Evolutionary conservation across 2,888 invertebrate genomes (phyloP).

Genomic region (Agrilus cyanescens): DNA sequence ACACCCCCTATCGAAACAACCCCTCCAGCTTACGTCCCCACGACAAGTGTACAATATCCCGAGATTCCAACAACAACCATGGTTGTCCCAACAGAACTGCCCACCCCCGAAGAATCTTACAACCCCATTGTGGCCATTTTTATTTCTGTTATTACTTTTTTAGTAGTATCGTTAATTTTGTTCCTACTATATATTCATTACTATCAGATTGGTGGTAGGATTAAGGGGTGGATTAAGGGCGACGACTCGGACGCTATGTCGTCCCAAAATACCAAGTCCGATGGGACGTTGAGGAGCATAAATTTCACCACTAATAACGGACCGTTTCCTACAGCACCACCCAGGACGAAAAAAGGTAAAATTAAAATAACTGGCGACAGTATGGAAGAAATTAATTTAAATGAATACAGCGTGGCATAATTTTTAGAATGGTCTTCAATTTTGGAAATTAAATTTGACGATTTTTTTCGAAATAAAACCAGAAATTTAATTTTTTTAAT

Average conservation of each 20-base stretch:
- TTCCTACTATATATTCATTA: conserved; percentile 63
- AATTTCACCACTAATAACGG: conserved; percentile 8
- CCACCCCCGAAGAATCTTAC: conserved; percentile 28
- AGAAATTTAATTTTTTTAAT: too few species aligned
- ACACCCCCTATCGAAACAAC: conserved; percentile 37
- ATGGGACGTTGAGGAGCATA: conserved; percentile 9
- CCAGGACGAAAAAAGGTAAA: conserved; percentile 21
- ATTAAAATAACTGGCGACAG: conserved; percentile 7
- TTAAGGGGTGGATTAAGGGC: conserved; percentile 50
- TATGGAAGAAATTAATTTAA: conserved; percentile 22
- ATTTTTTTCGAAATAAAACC: too few species aligned
- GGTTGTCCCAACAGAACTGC: conserved; percentile 7
- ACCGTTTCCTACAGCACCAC: conserved; percentile 26
- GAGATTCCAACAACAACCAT: conserved; percentile 9
- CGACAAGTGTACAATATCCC: conserved; percentile 31
- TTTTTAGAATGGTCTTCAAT: too few species aligned
- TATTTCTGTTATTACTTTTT: conserved; percentile 52
- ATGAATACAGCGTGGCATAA: conserved; percentile 17
- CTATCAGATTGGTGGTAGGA: conserved; percentile 57
- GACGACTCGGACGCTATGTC: conserved; percentile 7
- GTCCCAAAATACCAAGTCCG: conserved; percentile 10
- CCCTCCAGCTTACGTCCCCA: conserved; percentile 19
- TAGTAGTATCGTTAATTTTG: conserved; percentile 52
- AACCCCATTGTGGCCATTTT: conserved; percentile 43
- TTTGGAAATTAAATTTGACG: too few species aligned